A percentile compares a stretch with the other conserved stretches of the same genome.
Conservation (phyloP, 2,797 vertebrate genomes). For the Gouania willdenowi region DNA sequence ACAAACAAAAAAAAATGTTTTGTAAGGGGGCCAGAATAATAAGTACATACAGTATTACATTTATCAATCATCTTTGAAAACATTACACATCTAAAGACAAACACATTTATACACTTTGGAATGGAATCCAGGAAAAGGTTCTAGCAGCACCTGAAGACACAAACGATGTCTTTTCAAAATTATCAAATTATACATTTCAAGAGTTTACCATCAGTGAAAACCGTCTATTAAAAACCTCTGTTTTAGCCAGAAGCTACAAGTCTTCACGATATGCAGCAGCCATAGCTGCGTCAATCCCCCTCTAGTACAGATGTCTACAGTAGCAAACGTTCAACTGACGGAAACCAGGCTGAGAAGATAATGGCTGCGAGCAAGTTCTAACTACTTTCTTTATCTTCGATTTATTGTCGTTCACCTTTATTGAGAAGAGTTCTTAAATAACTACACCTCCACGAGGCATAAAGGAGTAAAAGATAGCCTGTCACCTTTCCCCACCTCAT, state of each 20-base stretch:
- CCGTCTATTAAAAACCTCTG: conserved; percentile 35
- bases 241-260: conserved; percentile 35
- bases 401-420: conserved; percentile 10
- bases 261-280: conserved; percentile 33
- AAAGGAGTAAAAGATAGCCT: conserved; percentile 35
- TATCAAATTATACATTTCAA: too few relatives aligned
- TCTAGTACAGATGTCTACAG: conserved; percentile 47
- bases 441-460: conserved; percentile 44
- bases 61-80: too few relatives aligned
- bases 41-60: too few relatives aligned
- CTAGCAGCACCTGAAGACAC: too few relatives aligned
- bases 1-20: too few relatives aligned
- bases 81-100: too few relatives aligned
- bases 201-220: too few relatives aligned
- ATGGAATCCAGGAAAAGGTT: too few relatives aligned
- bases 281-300: conserved; percentile 54
- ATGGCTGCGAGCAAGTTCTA: conserved; percentile 16
- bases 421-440: conserved; percentile 22
- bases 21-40: too few relatives aligned
- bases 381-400: background rate
- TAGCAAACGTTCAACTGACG: conserved; percentile 27
- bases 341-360: conserved; percentile 23
- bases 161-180: too few relatives aligned
- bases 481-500: conserved; percentile 37
- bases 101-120: too few relatives aligned